Evolutionary conservation across 2,797 vertebrate species (phyloP).

Genomic region (Eulemur albifrons): DNA sequence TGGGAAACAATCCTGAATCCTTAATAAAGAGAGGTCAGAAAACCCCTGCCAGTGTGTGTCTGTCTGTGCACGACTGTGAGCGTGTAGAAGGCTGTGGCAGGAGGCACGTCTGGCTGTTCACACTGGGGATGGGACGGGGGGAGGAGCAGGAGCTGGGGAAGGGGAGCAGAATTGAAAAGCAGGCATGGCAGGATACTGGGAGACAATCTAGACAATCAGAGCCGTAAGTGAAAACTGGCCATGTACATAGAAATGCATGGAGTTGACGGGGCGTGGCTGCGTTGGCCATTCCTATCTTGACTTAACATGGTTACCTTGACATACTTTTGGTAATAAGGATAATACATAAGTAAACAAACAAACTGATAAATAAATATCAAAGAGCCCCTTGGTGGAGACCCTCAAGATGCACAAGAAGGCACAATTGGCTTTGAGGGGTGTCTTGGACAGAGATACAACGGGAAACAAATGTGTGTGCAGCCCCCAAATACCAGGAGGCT

Average conservation of each 20-base stretch:
- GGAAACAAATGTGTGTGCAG: not conserved
- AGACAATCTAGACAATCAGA: not conserved
- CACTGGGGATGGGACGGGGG: not conserved
- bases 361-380: not conserved
- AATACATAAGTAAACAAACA: not conserved
- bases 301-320: not conserved
- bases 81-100: not conserved
- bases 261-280: no score
- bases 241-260: rapidly evolving
- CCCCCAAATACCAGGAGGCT: not conserved
- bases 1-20: not conserved
- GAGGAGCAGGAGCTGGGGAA: no score
- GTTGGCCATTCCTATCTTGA: not conserved
- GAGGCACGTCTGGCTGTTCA: no score
- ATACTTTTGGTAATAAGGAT: not conserved
- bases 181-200: not conserved
- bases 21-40: not conserved
- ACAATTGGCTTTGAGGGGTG: not conserved
- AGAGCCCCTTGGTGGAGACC: not conserved
- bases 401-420: not conserved
- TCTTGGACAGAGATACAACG: not conserved
- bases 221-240: not conserved
- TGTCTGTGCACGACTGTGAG: not conserved
- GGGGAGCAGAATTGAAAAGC: not conserved
- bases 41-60: no score